These are phyloP conservation scores for Schizaphis graminum DNA, from an alignment of 2,888 invertebrate genomes.

Conservation along the genomic window DNA sequence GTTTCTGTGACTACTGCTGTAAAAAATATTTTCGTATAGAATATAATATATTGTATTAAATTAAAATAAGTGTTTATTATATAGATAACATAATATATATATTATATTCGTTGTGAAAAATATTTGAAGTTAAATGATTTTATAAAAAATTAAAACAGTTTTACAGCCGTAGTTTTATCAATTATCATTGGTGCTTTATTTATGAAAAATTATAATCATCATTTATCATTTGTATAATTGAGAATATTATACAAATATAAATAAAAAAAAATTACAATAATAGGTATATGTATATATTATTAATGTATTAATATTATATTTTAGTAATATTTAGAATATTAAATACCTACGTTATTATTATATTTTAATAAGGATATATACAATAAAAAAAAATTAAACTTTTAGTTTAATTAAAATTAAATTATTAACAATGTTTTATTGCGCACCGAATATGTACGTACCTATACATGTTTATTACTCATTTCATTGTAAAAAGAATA, in stretches of 20 bases:
- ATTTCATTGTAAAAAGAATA: conserved; percentile 11
- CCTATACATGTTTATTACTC: conserved; percentile 38
- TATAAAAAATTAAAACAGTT: neutral
- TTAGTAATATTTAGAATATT: neutral
- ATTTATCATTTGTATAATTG: neutral
- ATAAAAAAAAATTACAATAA: too few species aligned
- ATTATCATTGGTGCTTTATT: neutral
- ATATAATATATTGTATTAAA: neutral
- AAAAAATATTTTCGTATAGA: neutral
- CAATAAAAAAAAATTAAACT: neutral
- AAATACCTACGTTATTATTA: neutral
- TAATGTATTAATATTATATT: too few species aligned
- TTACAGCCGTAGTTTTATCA: neutral
- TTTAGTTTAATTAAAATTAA: neutral
- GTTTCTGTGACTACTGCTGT: neutral
- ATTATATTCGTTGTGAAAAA: neutral
- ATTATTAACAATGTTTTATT: neutral
- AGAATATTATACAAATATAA: too few species aligned
- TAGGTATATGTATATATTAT: too few species aligned
- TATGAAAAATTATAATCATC: neutral
- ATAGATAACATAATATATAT: too few species aligned
- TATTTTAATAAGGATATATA: neutral
- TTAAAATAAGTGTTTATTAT: neutral
- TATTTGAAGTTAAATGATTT: neutral
- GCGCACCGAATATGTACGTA: neutral